Evolutionary conservation across 2,797 vertebrate species (phyloP), one percentile per base, ranked within the genome.

Genomic region (Gastrophryne carolinensis): DNA sequence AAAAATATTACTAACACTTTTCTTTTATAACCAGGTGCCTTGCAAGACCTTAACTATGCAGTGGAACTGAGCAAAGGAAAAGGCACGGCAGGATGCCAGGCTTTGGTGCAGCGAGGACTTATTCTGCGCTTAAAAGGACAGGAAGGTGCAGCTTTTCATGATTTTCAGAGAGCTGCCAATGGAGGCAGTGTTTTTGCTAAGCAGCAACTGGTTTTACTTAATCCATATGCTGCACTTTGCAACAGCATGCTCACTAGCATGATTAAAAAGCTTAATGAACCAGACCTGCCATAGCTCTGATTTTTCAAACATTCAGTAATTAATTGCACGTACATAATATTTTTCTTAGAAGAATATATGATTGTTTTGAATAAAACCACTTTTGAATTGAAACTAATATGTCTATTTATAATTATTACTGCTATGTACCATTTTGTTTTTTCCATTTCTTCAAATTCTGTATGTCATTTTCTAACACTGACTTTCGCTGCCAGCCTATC

Each of bases 171-270:
- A 3, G 97, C 95, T 0, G 94, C 95, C 0, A 82, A 80, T 0
- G 84, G 97, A 34, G 97, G 96, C 73, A 98, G 94, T 21, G 71
- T 86, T 50, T 98, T 98, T 17, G 97, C 96, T 21, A 88, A 85
- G n/a, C 92, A 82, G 60, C 96, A 98, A 87, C 88, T 94, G 2
- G 90, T 92, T 67, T 80, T 83, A 30, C 89, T 98, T 11, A 99
- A 99, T 81, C 97, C 97, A 0, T 99, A 98, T 1, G 90, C 97
- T 0, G 97, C 97, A 0, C 92, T 99, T 54, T 99, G 97, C 88
- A 99, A 99, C 87, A 94, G 91, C 79, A 98, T 98, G 97, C 89
- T 99, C 74, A 83, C 90, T 0, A 89, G 95, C 80, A 90, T 97
- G 83, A 89, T 98, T 83, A 81, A 85, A 66, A 92, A 90, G 72